Base-by-base conservation (phyloP, 2,888 invertebrate genomes). In the Macrosiphum euphorbiae region DNA sequence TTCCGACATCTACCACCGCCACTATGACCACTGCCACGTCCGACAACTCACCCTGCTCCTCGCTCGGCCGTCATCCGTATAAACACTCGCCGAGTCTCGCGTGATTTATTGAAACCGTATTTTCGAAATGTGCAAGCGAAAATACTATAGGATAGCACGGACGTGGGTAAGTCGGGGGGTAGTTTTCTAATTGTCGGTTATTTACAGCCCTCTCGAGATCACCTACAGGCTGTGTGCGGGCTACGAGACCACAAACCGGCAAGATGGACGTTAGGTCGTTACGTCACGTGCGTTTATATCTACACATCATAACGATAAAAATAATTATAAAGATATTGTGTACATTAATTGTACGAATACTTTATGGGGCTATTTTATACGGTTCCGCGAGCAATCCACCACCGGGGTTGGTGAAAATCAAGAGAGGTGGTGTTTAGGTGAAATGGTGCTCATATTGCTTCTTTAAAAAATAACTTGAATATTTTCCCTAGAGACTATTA, bases 151-250 rank as follows among this genome's bases (percentile, higher is more conserved):
- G 86, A 16, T n/a, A 41, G 35, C 26, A 11, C 11, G 35, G 52
- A 11, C 1, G 55, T 0, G 52, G 88, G 35, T 35, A 35, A 11
- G 8, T 1, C 3, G 4, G 10, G 16, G 16, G 26, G 24, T 35
- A 11, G 26, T 41, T 91, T 85, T 85, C n/a, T 91, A 91, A 91
- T 85, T 58, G 50, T 91, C 58, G 44, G 85, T 91, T 86, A 85
- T 91, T 85, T 91, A 91, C 58, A 44, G n/a, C n/a, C 91, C 85
- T 58, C 85, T 91, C 44, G 91, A 85, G 55, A 41, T 91, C 85
- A 91, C 55, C 85, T n/a, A n/a, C 91, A 58, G 78, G 1, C 84
- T 61, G n/a, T n/a, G 47, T 13, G 41, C 47, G 13, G n/a, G 44
- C 52, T 5, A 3, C 35, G 11, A 35, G 50, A 58, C 41, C 85